Base-by-base conservation (phyloP, 2,888 invertebrate genomes). In the Hermaeophaga mercurialis region DNA sequence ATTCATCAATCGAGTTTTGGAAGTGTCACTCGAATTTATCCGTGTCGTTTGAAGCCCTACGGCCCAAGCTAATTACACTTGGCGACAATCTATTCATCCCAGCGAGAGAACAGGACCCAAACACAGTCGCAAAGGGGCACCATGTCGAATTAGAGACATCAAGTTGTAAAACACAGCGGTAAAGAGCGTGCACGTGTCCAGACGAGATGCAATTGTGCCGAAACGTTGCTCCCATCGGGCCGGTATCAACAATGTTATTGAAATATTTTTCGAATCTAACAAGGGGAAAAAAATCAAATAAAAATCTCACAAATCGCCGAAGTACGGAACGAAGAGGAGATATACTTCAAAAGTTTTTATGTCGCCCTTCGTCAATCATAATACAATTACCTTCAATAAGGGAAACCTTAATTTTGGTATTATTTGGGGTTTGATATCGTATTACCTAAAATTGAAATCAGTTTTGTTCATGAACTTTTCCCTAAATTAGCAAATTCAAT, bases 21-120 rank as follows among this genome's bases (percentile, higher is more conserved):
- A 74, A 75, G 76, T 73, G 73, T 72, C 75, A 73, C 76, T 76
- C 70, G 71, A 75, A 70, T 67, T 68, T 64, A 71, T 71, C 70
- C 76, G 75, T 75, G 76, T 71, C 74, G 67, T 60, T 66, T 70
- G 65, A 65, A 73, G 70, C 67, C 68, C 67, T 64, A 62, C 63
- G 64, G 67, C 65, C 64, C 61, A 62, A 61, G 68, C 70, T 71
- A 73, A 73, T 74, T 71, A 70, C 68, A 63, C 70, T 70, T 68
- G 66, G 73, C 70, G 72, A 74, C 73, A 73, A 67, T 73, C 69
- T 67, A 64, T 69, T 65, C 58, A 59, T 48, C 44, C 48, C 46
- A 62, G 58, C 34, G 58, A 62, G 56, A 58, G 45, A 60, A 53
- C 56, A 50, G 58, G 44, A 43, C 43, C 56, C 54, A 52, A 59